phyloP scores from a whole-genome alignment of 2,797 vertebrate species.

The Tokudaia muenninki region DNA sequence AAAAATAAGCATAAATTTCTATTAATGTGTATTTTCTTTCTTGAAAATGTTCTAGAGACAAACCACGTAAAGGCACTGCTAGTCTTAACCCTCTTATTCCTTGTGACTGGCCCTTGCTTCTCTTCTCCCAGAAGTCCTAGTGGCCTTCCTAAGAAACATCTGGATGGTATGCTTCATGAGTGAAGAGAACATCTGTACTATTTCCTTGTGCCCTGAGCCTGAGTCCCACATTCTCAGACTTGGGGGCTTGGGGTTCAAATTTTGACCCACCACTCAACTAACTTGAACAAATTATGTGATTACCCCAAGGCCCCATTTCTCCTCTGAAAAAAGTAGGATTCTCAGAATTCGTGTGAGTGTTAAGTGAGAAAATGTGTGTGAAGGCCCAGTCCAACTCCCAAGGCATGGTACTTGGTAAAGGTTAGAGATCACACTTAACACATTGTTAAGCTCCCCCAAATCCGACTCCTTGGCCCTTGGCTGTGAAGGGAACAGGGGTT shows the following conservation, averaged over 20 bases:
- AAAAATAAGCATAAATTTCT: background rate
- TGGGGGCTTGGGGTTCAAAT: no score
- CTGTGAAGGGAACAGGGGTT: background rate
- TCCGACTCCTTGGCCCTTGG: background rate
- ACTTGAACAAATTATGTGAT: no score
- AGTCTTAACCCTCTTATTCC: background rate
- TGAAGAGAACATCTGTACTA: slow-evolving; percentile 29
- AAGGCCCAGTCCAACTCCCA: no score
- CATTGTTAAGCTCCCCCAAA: background rate
- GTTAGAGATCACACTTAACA: no score
- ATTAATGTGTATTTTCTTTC: slow-evolving; percentile 42
- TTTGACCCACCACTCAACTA: no score
- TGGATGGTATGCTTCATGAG: background rate
- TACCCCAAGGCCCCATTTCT: no score
- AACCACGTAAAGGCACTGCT: slow-evolving; percentile 48
- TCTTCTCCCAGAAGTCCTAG: slow-evolving; percentile 38
- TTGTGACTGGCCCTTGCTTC: background rate
- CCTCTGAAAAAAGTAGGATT: no score
- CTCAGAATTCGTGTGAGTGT: no score
- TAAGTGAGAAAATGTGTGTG: no score
- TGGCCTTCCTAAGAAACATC: slow-evolving; percentile 37
- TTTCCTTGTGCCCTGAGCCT: background rate
- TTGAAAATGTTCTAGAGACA: slow-evolving; percentile 35
- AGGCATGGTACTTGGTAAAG: no score
- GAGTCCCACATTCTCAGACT: background rate